phyloP scores from a whole-genome alignment of 30 jellyfish, hydroid and myxozoan genomes.

The Aurelia coerulea region DNA sequence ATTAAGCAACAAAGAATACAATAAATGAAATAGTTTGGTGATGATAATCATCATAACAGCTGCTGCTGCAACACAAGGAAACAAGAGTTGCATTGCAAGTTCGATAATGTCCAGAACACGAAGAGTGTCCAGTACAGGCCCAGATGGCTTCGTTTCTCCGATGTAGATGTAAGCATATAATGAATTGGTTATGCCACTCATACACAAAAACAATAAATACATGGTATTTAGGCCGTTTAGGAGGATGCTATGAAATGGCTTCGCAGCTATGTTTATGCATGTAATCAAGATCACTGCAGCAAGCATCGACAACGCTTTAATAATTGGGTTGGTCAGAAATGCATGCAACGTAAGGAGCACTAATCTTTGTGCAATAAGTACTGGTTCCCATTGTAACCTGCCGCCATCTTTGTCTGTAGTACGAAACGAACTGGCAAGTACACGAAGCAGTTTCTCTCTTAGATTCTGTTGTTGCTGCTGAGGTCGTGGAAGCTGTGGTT shows the following conservation, averaged over 20 bases:
- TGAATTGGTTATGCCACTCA: constrained; percentile 4
- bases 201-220: constrained; percentile 1
- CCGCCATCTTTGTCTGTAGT: too few species aligned
- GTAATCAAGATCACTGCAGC: background rate
- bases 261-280: background rate
- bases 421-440: too few species aligned
- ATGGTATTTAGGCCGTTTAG: background rate
- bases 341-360: background rate
- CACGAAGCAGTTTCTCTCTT: too few species aligned
- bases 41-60: background rate
- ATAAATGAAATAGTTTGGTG: too few species aligned
- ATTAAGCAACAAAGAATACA: too few species aligned
- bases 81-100: background rate
- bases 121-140: background rate
- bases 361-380: background rate
- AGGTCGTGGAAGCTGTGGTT: too few species aligned
- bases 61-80: background rate
- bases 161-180: constrained; percentile 10
- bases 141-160: constrained; percentile 4
- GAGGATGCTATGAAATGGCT: background rate
- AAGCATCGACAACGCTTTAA: background rate
- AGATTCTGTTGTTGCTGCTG: too few species aligned
- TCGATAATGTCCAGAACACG: background rate
- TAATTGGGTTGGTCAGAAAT: background rate
- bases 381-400: constrained; percentile 1